phyloP scores from a whole-genome alignment of 2,888 invertebrate species.

The Drosophila melanocephala region DNA sequence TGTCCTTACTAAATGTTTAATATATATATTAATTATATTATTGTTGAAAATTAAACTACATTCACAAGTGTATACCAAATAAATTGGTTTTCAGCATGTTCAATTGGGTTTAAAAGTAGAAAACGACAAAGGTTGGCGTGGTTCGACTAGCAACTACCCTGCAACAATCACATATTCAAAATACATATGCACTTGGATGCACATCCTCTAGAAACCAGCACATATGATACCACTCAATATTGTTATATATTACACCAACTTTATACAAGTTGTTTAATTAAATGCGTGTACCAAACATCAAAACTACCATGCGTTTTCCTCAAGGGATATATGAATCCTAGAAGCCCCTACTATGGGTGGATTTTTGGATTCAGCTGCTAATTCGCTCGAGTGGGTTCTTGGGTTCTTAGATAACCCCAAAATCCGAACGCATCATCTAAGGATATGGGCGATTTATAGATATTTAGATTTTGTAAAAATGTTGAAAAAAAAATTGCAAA shows the following conservation, averaged over 20 bases:
- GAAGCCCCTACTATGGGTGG: neutral
- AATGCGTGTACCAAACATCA: neutral
- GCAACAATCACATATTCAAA: neutral
- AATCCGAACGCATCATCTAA: neutral
- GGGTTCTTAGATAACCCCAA: neutral
- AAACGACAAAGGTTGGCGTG: neutral
- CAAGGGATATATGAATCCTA: neutral
- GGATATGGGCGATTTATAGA: neutral
- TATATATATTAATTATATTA: slow-evolving; percentile 30
- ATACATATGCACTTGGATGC: neutral
- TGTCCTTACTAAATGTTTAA: slow-evolving; percentile 34
- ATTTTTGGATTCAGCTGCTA: neutral
- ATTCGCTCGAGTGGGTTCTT: neutral
- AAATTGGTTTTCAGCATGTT: slow-evolving; percentile 35
- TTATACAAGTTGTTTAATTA: slow-evolving; percentile 16
- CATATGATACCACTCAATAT: neutral
- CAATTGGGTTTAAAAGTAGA: slow-evolving; percentile 1
- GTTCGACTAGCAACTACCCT: neutral
- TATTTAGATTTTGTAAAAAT: neutral
- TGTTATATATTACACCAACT: neutral
- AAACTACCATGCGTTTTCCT: neutral
- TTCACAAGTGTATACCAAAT: slow-evolving; percentile 9
- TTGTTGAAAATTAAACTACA: slow-evolving; percentile 36
- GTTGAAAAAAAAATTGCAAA: too few species aligned
- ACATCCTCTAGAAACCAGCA: neutral